A percentile compares a stretch with the other conserved stretches of the same genome.
phyloP scores from a whole-genome alignment of 2,113 vertebrate species.

The Notechis scutatus region DNA sequence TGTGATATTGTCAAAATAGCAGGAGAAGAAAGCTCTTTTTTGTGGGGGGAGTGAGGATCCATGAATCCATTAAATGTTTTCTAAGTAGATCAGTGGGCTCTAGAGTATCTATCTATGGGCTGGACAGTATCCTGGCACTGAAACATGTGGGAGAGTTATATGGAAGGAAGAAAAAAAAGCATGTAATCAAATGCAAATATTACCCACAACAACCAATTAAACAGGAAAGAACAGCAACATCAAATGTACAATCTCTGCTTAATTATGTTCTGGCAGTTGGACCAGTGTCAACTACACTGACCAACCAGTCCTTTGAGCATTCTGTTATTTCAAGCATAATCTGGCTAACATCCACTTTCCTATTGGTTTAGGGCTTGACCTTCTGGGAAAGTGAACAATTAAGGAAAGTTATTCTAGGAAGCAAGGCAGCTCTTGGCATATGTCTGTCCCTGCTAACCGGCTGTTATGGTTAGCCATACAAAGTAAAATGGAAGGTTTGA shows the following conservation, averaged over 20 bases:
- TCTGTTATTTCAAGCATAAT: neutral
- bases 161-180: neutral
- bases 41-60: neutral
- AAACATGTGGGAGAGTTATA: neutral
- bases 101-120: neutral
- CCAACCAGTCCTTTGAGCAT: neutral
- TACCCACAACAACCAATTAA: neutral
- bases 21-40: neutral
- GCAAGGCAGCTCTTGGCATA: neutral
- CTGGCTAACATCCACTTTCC: neutral
- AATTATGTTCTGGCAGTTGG: neutral
- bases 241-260: neutral
- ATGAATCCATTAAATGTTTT: neutral
- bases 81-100: neutral
- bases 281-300: neutral
- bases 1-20: neutral
- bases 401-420: neutral
- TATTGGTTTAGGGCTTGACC: neutral
- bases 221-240: neutral
- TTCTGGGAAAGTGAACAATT: neutral
- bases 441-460: neutral
- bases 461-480: neutral
- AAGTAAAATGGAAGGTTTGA: neutral
- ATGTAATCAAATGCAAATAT: neutral
- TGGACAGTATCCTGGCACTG: neutral